Percentiles rank a stretch among this genome's conserved stretches.
phyloP scores from a whole-genome alignment of 2,797 vertebrate genomes.

The Poecilia velifera region DNA sequence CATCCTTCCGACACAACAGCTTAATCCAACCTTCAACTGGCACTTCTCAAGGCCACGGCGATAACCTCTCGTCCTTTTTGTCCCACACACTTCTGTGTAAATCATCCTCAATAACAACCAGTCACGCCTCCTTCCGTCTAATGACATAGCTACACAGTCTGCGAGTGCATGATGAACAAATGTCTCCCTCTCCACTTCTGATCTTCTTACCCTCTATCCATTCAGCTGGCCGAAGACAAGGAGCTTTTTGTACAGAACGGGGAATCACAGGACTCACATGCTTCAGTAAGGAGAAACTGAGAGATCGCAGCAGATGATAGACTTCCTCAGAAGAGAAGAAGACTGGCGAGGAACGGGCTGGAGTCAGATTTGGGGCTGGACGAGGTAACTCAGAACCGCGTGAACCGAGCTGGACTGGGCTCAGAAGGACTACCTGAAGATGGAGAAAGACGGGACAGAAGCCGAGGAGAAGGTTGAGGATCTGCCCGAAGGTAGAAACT shows the following conservation, averaged over 20 bases:
- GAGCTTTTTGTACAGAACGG: slow-evolving; percentile 78
- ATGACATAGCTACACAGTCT: slow-evolving; percentile 36
- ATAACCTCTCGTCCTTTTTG: background rate
- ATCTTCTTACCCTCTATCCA: slow-evolving; percentile 54
- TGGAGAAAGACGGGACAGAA: slow-evolving; percentile 53
- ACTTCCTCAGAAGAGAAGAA: slow-evolving; percentile 38
- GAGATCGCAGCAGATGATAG: slow-evolving; percentile 54
- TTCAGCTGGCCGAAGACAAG: slow-evolving; percentile 75
- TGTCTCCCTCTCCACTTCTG: slow-evolving; percentile 48
- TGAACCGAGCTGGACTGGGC: background rate
- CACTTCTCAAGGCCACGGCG: slow-evolving; percentile 1
- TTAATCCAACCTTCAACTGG: background rate
- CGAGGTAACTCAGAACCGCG: slow-evolving; percentile 13
- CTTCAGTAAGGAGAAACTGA: slow-evolving; percentile 68
- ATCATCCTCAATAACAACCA: slow-evolving; percentile 28
- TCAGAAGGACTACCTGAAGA: slow-evolving; percentile 36
- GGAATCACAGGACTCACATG: slow-evolving; percentile 85
- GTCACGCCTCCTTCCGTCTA: slow-evolving; percentile 36
- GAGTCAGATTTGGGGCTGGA: slow-evolving; percentile 25
- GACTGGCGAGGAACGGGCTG: slow-evolving; percentile 24
- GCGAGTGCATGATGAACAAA: slow-evolving; percentile 43
- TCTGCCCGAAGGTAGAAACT: slow-evolving; percentile 54
- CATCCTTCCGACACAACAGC: background rate
- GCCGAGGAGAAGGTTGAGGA: slow-evolving; percentile 37
- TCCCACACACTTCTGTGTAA: slow-evolving; percentile 11